These are phyloP conservation scores for Pungitius pungitius DNA, from an alignment of 2,113 vertebrate genomes.

Conservation along the genomic window DNA sequence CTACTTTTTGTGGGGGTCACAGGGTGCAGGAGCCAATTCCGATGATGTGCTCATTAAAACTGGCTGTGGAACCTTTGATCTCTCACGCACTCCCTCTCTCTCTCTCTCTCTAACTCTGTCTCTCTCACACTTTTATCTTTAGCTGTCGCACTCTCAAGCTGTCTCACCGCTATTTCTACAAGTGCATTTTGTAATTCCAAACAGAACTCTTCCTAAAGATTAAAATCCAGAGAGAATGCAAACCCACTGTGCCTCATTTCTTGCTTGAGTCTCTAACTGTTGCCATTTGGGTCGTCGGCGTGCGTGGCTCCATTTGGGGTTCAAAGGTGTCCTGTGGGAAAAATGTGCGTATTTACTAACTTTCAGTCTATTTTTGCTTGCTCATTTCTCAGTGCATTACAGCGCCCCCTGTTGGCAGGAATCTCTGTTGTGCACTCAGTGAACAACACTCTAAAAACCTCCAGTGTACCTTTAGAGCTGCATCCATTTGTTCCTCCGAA, in stretches of 20 bases:
- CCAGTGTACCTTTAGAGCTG: background rate
- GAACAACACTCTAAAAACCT: background rate
- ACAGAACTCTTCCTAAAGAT: constrained; percentile 85
- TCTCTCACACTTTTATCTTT: constrained; percentile 60
- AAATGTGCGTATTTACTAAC: no score
- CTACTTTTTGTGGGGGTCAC: constrained; percentile 61
- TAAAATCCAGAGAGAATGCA: constrained; percentile 87
- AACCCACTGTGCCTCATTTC: constrained; percentile 44
- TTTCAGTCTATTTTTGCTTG: no score
- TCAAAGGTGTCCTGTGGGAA: background rate
- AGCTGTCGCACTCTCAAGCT: constrained; percentile 73
- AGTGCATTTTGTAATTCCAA: constrained; percentile 86
- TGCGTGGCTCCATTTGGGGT: background rate
- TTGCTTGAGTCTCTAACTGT: constrained; percentile 8
- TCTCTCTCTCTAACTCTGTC: constrained; percentile 58
- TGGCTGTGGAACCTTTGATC: constrained; percentile 72
- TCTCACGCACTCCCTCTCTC: constrained; percentile 62
- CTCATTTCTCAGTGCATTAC: background rate
- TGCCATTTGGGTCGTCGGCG: background rate
- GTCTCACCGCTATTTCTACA: constrained; percentile 81
- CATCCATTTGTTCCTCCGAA: background rate
- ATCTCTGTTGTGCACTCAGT: background rate
- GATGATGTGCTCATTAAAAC: constrained; percentile 62
- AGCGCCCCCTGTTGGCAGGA: background rate
- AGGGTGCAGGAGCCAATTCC: constrained; percentile 62